Conservation (phyloP, 2,113 vertebrate species). For the Rhodinocichla rosea region DNA sequence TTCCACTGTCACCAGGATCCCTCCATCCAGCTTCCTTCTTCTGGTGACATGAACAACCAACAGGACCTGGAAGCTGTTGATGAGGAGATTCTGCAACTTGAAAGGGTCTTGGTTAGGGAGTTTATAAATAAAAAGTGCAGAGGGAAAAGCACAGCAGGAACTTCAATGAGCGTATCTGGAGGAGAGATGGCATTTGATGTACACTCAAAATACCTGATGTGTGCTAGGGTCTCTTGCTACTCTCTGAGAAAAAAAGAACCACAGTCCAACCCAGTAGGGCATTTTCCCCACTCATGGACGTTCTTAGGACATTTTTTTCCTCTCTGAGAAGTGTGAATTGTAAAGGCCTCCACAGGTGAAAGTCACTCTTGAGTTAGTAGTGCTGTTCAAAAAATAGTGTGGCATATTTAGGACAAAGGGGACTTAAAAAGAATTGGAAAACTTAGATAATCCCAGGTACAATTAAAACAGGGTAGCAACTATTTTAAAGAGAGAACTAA, state of each 20-base stretch:
- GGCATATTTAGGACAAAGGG: background rate
- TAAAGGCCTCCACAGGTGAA: background rate
- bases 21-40: background rate
- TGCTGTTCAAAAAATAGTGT: background rate
- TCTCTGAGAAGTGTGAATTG: background rate
- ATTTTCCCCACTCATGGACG: background rate
- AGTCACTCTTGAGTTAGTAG: background rate
- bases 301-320: background rate
- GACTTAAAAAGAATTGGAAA: background rate
- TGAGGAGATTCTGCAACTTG: background rate
- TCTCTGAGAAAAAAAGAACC: background rate
- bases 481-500: background rate
- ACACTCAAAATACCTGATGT: background rate
- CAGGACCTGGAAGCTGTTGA: background rate
- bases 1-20: background rate
- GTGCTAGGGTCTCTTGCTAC: background rate
- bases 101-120: background rate
- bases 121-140: background rate
- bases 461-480: background rate
- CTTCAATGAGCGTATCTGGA: background rate
- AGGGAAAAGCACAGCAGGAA: background rate
- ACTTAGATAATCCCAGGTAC: background rate
- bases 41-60: background rate
- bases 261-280: background rate
- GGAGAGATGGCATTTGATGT: background rate